phyloP scores from a whole-genome alignment of 2,888 invertebrate genomes.

The Polymixis flavicincta region DNA sequence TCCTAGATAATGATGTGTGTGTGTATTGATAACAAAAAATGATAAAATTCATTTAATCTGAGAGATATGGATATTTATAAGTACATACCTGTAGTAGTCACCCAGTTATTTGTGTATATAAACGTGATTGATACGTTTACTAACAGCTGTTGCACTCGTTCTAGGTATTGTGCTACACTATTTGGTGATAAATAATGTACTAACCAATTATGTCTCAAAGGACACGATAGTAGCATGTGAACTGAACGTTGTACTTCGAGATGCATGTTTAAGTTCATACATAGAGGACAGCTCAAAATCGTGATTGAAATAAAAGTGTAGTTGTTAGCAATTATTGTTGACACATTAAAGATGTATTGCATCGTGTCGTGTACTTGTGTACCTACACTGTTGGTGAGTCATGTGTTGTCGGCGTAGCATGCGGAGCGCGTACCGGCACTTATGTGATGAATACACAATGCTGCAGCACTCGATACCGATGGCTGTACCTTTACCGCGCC shows the following conservation, averaged over 20 bases:
- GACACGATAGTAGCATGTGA: slow-evolving; percentile 7
- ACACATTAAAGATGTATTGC: too few relatives aligned
- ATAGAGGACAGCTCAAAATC: too few relatives aligned
- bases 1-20: slow-evolving; percentile 32
- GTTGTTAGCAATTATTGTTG: too few relatives aligned
- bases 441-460: too few relatives aligned
- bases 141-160: slow-evolving; percentile 26
- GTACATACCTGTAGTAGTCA: slow-evolving; percentile 13
- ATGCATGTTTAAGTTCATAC: slow-evolving; percentile 3
- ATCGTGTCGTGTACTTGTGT: too few relatives aligned
- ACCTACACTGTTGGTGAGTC: too few relatives aligned
- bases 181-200: slow-evolving; percentile 7
- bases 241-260: neutral
- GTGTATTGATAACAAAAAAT: slow-evolving; percentile 33
- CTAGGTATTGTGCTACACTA: neutral
- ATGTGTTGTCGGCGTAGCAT: too few relatives aligned
- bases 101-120: slow-evolving; percentile 29
- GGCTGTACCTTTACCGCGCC: too few relatives aligned
- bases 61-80: slow-evolving; percentile 28
- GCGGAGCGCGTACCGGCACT: too few relatives aligned
- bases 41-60: slow-evolving; percentile 40
- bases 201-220: slow-evolving; percentile 5
- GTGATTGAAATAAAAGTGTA: too few relatives aligned
- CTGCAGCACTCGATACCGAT: too few relatives aligned
- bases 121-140: slow-evolving; percentile 20